Evolutionary conservation across 2,888 invertebrate species (phyloP), one percentile per base, ranked within the genome.

Genomic region (Monopis laevigella): DNA sequence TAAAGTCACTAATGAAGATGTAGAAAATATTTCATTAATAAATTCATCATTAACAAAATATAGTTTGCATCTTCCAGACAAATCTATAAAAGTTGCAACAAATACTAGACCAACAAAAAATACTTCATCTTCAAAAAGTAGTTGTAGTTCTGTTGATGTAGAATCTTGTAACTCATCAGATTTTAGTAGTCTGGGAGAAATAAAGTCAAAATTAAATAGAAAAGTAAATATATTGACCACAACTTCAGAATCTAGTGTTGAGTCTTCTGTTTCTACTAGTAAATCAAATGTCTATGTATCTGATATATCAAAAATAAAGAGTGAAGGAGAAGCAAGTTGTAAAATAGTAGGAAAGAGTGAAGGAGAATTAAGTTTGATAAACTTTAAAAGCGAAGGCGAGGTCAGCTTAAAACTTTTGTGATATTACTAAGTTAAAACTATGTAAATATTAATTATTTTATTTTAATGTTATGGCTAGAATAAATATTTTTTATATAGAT

Each of bases 41-140:
- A 78, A 78, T 47, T 51, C 77, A 13, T 78, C 80, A 2, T 78
- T 78, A 6, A 73, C 78, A 4, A 61, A 71, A 32, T 78, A 78
- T 42, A 77, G 62, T 52, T 58, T 80, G 32, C 66, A 70, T 27
- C 55, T 80, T 16, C 80, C 80, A 3, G 63, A 62, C 45, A 67
- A 59, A 38, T 65, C 72, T 14, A 52, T 54, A 2, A 75, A 77
- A 45, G 63, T 70, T 12, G 41, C 74, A 18, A 64, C 69, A 1
- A 69, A 73, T 41, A 54, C 50, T 11, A 51, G 6, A 6, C 30
- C 24, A 4, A n/a, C 17, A 3, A 21, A 24, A 3, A 14, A 27
- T 21, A 27, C n/a, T 1, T 6, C 6, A 12, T 8, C 5, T 10
- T 46, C 51, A 17, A 39, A 47, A 6, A 62, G 52, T 41, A 73